A percentile compares a stretch with the other conserved stretches of the same genome.
These are phyloP conservation scores for Lasioglossum leucozonium DNA, from an alignment of 2,888 invertebrate species.

Conservation along the genomic window DNA sequence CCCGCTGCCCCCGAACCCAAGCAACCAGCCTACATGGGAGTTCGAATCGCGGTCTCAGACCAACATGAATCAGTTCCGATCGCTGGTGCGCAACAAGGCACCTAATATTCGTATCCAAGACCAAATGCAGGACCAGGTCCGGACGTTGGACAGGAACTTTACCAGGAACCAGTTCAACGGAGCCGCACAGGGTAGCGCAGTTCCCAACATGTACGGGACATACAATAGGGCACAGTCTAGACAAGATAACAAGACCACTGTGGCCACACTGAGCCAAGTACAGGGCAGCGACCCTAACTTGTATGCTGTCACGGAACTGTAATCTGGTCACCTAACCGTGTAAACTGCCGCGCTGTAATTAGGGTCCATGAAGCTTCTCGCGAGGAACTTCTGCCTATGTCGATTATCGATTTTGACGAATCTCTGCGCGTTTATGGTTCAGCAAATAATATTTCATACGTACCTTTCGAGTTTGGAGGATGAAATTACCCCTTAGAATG, in stretches of 20 bases:
- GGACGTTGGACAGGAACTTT: slow-evolving; percentile 83
- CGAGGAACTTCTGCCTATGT: not conserved
- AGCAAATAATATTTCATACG: not conserved
- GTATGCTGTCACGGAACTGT: slow-evolving; percentile 90
- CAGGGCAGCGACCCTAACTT: slow-evolving; percentile 86
- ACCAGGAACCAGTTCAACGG: slow-evolving; percentile 80
- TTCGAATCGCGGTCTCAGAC: slow-evolving; percentile 82
- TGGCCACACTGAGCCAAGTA: slow-evolving; percentile 82
- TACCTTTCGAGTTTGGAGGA: not conserved
- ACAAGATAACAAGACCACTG: slow-evolving; percentile 79
- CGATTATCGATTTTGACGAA: not conserved
- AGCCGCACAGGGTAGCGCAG: slow-evolving; percentile 75
- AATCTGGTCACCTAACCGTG: slow-evolving; percentile 39
- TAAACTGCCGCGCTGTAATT: slow-evolving; percentile 30
- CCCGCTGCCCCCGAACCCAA: slow-evolving; percentile 79
- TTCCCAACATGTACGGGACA: slow-evolving; percentile 84
- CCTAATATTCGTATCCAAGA: slow-evolving; percentile 82
- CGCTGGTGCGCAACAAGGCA: slow-evolving; percentile 84
- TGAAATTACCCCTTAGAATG: not conserved
- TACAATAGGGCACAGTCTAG: slow-evolving; percentile 81
- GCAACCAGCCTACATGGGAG: slow-evolving; percentile 76
- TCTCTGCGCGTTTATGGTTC: not conserved
- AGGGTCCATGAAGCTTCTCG: slow-evolving; percentile 8
- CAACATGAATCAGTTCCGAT: slow-evolving; percentile 86
- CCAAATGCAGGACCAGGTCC: slow-evolving; percentile 81